Evolutionary conservation across 2,113 vertebrate species (phyloP).

Genomic region (Passer montanus): DNA sequence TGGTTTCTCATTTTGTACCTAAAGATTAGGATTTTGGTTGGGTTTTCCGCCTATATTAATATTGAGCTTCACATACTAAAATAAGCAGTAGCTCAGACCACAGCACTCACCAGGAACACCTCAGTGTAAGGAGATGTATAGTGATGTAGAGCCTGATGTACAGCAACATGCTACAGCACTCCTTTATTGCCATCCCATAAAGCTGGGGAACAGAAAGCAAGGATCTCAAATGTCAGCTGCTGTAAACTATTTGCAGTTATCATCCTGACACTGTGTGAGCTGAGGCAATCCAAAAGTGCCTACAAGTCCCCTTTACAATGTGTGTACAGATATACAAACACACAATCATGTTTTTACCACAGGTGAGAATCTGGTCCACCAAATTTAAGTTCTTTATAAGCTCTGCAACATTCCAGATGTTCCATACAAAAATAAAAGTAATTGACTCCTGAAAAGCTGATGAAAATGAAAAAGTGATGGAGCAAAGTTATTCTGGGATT

Average conservation of each 20-base stretch:
- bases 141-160: not conserved
- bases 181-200: not conserved
- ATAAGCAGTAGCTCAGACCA: not conserved
- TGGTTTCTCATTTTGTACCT: not conserved
- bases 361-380: not conserved
- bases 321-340: not conserved
- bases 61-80: not conserved
- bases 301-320: not conserved
- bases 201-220: not conserved
- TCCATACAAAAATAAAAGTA: not conserved
- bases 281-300: not conserved
- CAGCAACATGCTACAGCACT: not conserved
- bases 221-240: not conserved
- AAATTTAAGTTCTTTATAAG: not conserved
- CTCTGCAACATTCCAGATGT: not conserved
- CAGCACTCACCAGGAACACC: not conserved
- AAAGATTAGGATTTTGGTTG: not conserved
- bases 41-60: not conserved
- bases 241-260: not conserved
- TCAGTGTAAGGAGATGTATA: not conserved
- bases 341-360: not conserved
- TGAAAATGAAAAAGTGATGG: not conserved
- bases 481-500: conserved; percentile 3
- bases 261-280: not conserved
- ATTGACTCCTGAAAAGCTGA: not conserved